Conservation (phyloP, 1,140 invertebrate species). For the Solen grandis region DNA sequence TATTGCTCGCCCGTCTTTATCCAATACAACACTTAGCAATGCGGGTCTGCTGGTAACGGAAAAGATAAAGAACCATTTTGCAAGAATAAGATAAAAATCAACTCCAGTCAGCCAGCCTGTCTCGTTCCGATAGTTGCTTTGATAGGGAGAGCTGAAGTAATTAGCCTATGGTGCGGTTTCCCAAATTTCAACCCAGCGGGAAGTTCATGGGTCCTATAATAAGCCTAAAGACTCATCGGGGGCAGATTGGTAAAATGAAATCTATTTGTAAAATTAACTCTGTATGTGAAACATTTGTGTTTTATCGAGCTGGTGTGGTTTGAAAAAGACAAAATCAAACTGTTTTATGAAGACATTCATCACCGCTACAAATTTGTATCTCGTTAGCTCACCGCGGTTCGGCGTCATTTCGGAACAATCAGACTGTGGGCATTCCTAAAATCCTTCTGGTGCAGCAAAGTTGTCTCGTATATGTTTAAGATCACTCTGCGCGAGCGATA, state of each 20-base stretch:
- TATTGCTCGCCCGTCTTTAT: conserved; percentile 37
- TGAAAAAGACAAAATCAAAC: conserved; percentile 18
- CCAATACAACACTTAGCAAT: conserved; percentile 49
- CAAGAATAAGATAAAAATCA: conserved; percentile 54
- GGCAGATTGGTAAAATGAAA: conserved; percentile 27
- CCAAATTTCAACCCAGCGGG: conserved; percentile 54
- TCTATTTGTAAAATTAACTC: conserved; percentile 43
- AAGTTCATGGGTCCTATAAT: conserved; percentile 3
- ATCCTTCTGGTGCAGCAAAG: no score
- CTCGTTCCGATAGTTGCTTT: conserved; percentile 40
- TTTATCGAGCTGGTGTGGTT: conserved; percentile 32
- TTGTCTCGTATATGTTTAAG: no score
- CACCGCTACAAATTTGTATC: conserved; percentile 49
- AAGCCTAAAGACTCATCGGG: conserved; percentile 22
- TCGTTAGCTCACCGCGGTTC: conserved; percentile 39
- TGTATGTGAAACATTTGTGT: conserved; percentile 12
- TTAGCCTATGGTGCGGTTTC: conserved; percentile 52
- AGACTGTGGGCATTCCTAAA: no score
- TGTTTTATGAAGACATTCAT: conserved; percentile 48
- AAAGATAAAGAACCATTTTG: conserved; percentile 58
- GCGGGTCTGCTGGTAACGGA: conserved; percentile 11
- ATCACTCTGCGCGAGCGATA: conserved; percentile 45
- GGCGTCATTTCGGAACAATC: no score
- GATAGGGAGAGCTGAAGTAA: conserved; percentile 41
- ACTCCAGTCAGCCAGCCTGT: conserved; percentile 45